These are phyloP conservation scores for Carcina quercana DNA, from an alignment of 2,888 invertebrate genomes.

Conservation along the genomic window DNA sequence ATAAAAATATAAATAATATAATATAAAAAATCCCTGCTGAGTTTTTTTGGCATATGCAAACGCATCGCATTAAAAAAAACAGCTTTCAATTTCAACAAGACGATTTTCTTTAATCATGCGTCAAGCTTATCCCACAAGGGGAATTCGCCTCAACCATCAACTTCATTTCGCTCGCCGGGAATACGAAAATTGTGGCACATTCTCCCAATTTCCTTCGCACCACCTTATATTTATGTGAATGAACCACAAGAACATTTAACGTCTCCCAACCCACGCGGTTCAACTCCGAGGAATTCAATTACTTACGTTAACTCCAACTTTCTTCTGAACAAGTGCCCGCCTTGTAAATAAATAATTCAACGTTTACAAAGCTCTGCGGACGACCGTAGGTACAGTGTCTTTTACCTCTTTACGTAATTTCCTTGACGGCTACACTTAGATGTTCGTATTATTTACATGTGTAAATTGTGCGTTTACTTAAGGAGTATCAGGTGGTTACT, in stretches of 20 bases:
- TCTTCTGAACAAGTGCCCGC: slow-evolving; percentile 13
- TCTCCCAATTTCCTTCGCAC: too few relatives aligned
- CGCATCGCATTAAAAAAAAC: too few relatives aligned
- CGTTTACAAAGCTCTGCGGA: slow-evolving; percentile 10
- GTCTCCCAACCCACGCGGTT: slow-evolving; percentile 2
- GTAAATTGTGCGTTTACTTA: neutral
- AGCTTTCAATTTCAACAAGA: too few relatives aligned
- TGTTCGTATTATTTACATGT: neutral
- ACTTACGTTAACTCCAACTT: slow-evolving; percentile 20
- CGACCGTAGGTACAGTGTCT: slow-evolving; percentile 14
- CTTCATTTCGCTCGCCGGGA: too few relatives aligned
- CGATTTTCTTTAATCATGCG: too few relatives aligned
- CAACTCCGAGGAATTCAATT: slow-evolving; percentile 23
- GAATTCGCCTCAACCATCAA: too few relatives aligned
- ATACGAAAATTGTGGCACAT: too few relatives aligned
- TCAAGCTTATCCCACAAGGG: too few relatives aligned
- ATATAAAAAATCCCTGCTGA: too few relatives aligned
- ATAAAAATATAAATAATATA: too few relatives aligned
- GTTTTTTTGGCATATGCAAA: too few relatives aligned
- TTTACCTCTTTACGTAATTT: slow-evolving; percentile 7
- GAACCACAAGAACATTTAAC: slow-evolving; percentile 1
- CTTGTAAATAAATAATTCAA: slow-evolving; percentile 25
- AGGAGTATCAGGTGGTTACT: neutral
- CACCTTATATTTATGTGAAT: neutral
- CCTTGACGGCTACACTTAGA: neutral